phyloP scores from a whole-genome alignment of 2,888 invertebrate genomes.

The Oscheius sp. region DNA sequence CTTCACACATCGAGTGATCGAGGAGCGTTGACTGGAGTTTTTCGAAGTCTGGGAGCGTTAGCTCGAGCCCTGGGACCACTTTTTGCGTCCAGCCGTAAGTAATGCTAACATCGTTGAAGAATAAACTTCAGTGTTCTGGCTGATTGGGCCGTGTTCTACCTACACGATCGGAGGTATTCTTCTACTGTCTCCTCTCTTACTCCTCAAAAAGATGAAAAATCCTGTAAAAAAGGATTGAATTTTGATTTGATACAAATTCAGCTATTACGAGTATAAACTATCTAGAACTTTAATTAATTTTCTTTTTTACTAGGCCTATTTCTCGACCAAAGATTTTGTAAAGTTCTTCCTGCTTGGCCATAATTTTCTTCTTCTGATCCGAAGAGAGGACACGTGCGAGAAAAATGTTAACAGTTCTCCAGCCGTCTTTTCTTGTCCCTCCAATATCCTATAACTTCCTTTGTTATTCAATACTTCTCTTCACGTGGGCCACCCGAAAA shows the following conservation, averaged over 20 bases:
- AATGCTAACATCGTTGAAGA: neutral
- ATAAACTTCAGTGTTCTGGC: conserved; percentile 83
- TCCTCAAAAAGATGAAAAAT: conserved; percentile 48
- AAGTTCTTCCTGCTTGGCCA: conserved; percentile 32
- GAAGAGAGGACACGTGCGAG: conserved; percentile 20
- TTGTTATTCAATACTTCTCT: neutral
- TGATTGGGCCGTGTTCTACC: conserved; percentile 83
- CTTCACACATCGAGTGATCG: conserved; percentile 82
- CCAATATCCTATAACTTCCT: conserved; percentile 27
- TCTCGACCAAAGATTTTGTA: conserved; percentile 34
- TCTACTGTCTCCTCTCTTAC: conserved; percentile 78
- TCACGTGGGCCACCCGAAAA: neutral
- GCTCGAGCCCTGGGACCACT: conserved; percentile 91
- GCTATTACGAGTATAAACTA: conserved; percentile 4
- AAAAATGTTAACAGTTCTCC: conserved; percentile 22
- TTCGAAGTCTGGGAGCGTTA: conserved; percentile 90
- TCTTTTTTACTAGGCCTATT: neutral
- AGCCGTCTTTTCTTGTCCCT: conserved; percentile 7
- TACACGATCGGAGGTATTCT: conserved; percentile 83
- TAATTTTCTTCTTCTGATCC: conserved; percentile 43
- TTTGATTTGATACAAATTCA: neutral
- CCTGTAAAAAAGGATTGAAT: conserved; percentile 25
- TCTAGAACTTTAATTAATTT: neutral
- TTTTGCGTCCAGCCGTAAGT: conserved; percentile 82
- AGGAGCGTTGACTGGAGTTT: conserved; percentile 90